Percentiles rank a stretch among this genome's conserved stretches.
phyloP scores from a whole-genome alignment of 2,113 vertebrate genomes.

The Planiliza haematocheilus region DNA sequence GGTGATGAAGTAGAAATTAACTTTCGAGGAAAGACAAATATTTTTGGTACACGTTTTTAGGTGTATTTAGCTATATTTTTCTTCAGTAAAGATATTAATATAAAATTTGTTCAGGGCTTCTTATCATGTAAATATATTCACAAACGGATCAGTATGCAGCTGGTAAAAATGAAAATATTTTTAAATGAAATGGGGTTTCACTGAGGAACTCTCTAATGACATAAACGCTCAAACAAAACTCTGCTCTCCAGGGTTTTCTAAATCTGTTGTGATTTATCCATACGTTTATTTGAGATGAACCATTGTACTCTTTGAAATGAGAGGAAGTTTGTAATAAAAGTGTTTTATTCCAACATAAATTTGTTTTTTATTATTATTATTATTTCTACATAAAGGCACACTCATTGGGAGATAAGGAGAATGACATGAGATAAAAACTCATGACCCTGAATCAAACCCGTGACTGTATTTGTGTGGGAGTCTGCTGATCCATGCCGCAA shows the following conservation, averaged over 20 bases:
- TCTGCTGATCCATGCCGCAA: not conserved
- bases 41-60: too few relatives aligned
- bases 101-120: too few relatives aligned
- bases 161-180: not conserved
- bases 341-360: constrained; percentile 18
- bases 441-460: constrained; percentile 9
- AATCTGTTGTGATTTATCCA: constrained; percentile 41
- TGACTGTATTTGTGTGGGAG: not conserved
- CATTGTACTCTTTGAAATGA: constrained; percentile 35
- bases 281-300: constrained; percentile 35
- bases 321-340: not conserved
- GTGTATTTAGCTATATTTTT: too few relatives aligned
- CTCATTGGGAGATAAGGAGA: not conserved
- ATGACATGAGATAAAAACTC: not conserved
- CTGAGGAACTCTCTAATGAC: not conserved
- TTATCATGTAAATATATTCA: too few relatives aligned
- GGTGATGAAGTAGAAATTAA: too few relatives aligned
- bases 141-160: too few relatives aligned
- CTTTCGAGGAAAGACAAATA: too few relatives aligned
- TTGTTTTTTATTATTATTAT: not conserved
- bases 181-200: constrained; percentile 1
- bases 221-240: not conserved
- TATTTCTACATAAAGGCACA: not conserved
- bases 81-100: too few relatives aligned
- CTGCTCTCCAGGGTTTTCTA: too few relatives aligned